These are phyloP conservation scores for Cosmopolites sordidus DNA, from an alignment of 2,888 invertebrate species.

Conservation along the genomic window DNA sequence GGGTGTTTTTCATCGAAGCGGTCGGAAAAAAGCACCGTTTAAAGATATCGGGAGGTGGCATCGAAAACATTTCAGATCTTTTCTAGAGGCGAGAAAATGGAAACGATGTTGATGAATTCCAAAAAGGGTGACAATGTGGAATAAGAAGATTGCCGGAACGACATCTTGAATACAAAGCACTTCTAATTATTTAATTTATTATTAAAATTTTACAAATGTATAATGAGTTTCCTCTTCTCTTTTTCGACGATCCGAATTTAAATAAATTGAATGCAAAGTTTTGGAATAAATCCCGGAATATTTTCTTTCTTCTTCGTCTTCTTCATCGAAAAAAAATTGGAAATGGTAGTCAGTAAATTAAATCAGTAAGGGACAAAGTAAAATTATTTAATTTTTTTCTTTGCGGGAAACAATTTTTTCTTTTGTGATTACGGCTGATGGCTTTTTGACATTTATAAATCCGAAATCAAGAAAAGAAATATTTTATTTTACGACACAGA, in stretches of 20 bases:
- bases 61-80: constrained; percentile 18
- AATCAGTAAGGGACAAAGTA: too few species aligned
- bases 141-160: constrained; percentile 17
- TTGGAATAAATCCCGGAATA: neutral
- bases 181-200: constrained; percentile 19
- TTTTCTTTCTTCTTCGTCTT: too few species aligned
- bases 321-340: too few species aligned
- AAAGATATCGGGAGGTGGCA: constrained; percentile 15
- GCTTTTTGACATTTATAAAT: too few species aligned
- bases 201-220: constrained; percentile 21
- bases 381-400: too few species aligned
- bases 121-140: constrained; percentile 23
- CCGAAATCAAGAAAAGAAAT: too few species aligned
- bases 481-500: too few species aligned
- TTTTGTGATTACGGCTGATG: too few species aligned
- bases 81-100: constrained; percentile 13
- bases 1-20: constrained; percentile 6
- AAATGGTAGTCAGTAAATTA: too few species aligned
- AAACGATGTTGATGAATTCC: constrained; percentile 18
- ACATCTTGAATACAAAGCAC: constrained; percentile 16
- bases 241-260: constrained; percentile 1
- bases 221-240: constrained; percentile 11
- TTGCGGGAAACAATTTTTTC: too few species aligned
- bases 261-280: constrained; percentile 12
- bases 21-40: constrained; percentile 6